Conservation (phyloP, 2,888 invertebrate species). For the Drosophila picticornis region DNA sequence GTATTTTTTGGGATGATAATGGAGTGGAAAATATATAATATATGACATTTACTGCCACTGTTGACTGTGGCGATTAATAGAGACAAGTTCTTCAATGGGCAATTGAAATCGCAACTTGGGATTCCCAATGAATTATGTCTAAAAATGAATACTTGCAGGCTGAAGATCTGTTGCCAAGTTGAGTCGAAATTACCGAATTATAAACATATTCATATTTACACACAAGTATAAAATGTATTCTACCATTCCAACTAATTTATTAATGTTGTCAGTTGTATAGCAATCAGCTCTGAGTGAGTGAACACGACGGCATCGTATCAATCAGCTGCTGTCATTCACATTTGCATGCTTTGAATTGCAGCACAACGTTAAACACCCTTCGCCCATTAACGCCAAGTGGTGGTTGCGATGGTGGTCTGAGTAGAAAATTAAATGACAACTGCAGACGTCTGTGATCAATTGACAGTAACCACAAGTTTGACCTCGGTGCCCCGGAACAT, state of each 20-base stretch:
- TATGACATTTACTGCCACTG: not conserved
- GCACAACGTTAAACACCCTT: constrained; percentile 26
- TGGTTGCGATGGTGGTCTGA: constrained; percentile 8
- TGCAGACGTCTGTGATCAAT: constrained; percentile 80
- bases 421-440: constrained; percentile 77
- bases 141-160: not conserved
- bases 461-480: constrained; percentile 70
- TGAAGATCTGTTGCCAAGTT: not conserved
- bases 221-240: not conserved
- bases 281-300: not conserved
- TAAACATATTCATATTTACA: not conserved
- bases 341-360: constrained; percentile 31
- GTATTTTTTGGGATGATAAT: not conserved
- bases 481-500: constrained; percentile 8
- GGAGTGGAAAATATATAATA: not conserved
- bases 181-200: not conserved
- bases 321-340: constrained; percentile 38
- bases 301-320: constrained; percentile 14
- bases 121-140: not conserved
- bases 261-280: not conserved
- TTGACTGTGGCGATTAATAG: not conserved
- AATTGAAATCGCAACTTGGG: not conserved
- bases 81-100: not conserved
- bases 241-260: not conserved
- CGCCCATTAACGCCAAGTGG: constrained; percentile 48